Percentiles rank a stretch among this genome's conserved stretches.
phyloP scores from a whole-genome alignment of 1,140 invertebrate species.

The Trichoplusia ni region DNA sequence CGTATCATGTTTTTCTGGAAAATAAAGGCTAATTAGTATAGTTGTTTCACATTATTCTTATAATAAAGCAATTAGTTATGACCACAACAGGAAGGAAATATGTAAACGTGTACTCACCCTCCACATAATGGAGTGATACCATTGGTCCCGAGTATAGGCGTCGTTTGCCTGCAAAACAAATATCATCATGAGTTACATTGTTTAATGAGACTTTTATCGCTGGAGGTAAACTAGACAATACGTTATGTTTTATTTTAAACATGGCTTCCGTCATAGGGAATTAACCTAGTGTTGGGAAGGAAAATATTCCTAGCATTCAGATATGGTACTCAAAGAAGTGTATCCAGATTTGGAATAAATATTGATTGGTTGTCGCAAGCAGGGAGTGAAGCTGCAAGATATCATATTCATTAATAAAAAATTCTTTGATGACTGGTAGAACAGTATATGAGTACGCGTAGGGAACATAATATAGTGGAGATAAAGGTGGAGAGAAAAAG shows the following conservation, averaged over 20 bases:
- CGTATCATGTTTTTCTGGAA: constrained; percentile 91
- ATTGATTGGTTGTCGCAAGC: too few relatives aligned
- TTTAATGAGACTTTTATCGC: background rate
- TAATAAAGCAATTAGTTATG: constrained; percentile 19
- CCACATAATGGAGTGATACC: constrained; percentile 93
- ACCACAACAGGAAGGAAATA: constrained; percentile 30
- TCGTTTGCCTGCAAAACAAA: constrained; percentile 84
- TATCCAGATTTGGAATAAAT: too few relatives aligned
- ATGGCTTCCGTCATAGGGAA: too few relatives aligned
- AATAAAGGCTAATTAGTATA: constrained; percentile 41
- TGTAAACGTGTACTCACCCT: constrained; percentile 84
- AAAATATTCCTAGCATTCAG: too few relatives aligned
- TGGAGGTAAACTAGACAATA: background rate
- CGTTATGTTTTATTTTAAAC: background rate
- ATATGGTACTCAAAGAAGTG: too few relatives aligned
- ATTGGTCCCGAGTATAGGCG: constrained; percentile 91
- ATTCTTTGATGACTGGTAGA: too few relatives aligned
- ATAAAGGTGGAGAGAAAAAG: too few relatives aligned
- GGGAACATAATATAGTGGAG: too few relatives aligned
- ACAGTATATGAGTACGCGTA: too few relatives aligned
- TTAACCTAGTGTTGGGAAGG: too few relatives aligned
- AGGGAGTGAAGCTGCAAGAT: too few relatives aligned
- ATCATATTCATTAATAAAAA: too few relatives aligned
- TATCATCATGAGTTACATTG: background rate
- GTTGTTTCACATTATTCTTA: background rate